Conservation (phyloP, 1,140 invertebrate species). For the Drosophila athabasca region DNA sequence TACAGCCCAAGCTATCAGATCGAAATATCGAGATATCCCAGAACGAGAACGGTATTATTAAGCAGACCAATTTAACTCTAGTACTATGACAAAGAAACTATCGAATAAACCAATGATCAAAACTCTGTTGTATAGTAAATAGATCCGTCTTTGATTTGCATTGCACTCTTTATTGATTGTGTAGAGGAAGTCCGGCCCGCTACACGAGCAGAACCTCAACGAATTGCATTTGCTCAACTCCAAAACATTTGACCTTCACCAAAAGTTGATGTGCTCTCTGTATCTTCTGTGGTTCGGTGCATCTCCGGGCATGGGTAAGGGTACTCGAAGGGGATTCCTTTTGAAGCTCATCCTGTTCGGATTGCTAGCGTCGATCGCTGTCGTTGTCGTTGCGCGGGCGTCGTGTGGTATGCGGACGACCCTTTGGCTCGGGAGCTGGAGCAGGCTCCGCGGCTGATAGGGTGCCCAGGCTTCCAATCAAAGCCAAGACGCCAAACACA, state of each 20-base stretch:
- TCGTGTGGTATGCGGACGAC: slow-evolving; percentile 71
- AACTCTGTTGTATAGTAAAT: slow-evolving; percentile 47
- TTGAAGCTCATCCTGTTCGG: not conserved
- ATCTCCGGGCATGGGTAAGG: slow-evolving; percentile 20
- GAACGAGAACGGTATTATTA: slow-evolving; percentile 49
- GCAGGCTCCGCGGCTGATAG: slow-evolving; percentile 52
- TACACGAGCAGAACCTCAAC: slow-evolving; percentile 73
- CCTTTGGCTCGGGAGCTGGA: slow-evolving; percentile 66
- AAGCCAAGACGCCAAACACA: slow-evolving; percentile 62
- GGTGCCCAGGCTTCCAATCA: slow-evolving; percentile 62
- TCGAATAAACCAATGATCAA: slow-evolving; percentile 75
- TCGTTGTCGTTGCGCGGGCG: slow-evolving; percentile 69
- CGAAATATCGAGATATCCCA: slow-evolving; percentile 33
- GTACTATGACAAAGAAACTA: slow-evolving; percentile 61
- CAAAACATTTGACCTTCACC: slow-evolving; percentile 72
- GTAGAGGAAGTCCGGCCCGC: slow-evolving; percentile 15
- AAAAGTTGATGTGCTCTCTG: slow-evolving; percentile 28
- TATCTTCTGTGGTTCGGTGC: slow-evolving; percentile 43
- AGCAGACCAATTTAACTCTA: slow-evolving; percentile 81
- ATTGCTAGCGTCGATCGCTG: slow-evolving; percentile 71
- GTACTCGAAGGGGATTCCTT: not conserved
- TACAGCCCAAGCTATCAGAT: slow-evolving; percentile 45
- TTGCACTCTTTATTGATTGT: slow-evolving; percentile 25
- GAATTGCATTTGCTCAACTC: slow-evolving; percentile 63
- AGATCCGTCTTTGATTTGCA: slow-evolving; percentile 1